Percentiles rank a stretch among this genome's conserved stretches.
Evolutionary conservation across 2,888 invertebrate species (phyloP).

Genomic region (Glyphotaelius pellucidus): DNA sequence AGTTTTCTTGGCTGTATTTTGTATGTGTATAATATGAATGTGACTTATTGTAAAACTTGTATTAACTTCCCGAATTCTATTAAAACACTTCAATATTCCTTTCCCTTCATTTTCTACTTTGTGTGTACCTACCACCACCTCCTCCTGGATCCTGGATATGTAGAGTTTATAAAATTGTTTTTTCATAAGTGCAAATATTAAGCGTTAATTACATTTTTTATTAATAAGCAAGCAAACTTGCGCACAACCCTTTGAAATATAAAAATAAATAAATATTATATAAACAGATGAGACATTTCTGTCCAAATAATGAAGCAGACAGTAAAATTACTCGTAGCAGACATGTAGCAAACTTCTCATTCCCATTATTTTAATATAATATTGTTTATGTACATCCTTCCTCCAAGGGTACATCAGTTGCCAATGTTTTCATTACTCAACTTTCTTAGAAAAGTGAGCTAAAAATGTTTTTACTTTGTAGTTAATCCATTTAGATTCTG

Average conservation of each 20-base stretch:
- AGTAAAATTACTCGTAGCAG: not conserved
- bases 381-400: not conserved
- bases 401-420: not conserved
- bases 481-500: not conserved
- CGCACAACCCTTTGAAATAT: not conserved
- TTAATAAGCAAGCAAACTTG: not conserved
- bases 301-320: not conserved
- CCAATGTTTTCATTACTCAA: not conserved
- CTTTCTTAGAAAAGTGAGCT: not conserved
- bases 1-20: not conserved
- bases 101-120: conserved; percentile 23
- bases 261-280: not conserved
- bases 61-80: not conserved
- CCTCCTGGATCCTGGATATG: conserved; percentile 10
- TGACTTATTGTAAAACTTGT: conserved; percentile 5
- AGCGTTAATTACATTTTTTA: not conserved
- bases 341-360: not conserved
- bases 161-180: conserved; percentile 35
- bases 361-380: no score
- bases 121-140: conserved; percentile 5
- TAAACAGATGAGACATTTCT: not conserved
- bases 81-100: conserved; percentile 12
- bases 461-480: not conserved
- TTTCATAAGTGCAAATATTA: conserved; percentile 22
- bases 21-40: not conserved